phyloP scores from a whole-genome alignment of 2,888 invertebrate species.

The Stenodera caucasica region DNA sequence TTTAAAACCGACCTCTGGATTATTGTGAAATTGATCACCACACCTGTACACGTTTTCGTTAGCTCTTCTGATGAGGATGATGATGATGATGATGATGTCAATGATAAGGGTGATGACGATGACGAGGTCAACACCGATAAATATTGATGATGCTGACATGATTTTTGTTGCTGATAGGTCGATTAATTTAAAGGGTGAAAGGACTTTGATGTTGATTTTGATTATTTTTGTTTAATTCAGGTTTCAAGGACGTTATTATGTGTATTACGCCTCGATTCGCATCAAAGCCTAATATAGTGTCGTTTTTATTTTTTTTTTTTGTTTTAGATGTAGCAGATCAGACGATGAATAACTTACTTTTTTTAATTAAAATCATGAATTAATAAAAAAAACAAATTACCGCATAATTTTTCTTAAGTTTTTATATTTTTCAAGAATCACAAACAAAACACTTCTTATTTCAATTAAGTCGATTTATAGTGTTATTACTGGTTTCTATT shows the following conservation, averaged over 20 bases:
- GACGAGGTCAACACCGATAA: background rate
- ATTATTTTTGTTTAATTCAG: background rate
- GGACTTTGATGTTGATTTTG: no score
- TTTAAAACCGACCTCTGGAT: slow-evolving; percentile 17
- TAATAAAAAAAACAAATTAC: no score
- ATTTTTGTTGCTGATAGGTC: background rate
- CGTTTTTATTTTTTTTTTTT: background rate
- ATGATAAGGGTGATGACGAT: background rate
- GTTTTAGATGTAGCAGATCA: background rate
- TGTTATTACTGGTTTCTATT: no score
- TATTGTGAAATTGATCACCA: slow-evolving; percentile 22
- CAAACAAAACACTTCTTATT: no score
- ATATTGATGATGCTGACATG: slow-evolving; percentile 15
- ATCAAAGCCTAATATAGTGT: slow-evolving; percentile 1
- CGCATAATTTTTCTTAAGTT: no score
- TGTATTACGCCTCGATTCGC: slow-evolving; percentile 2
- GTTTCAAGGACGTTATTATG: background rate
- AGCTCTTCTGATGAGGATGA: background rate
- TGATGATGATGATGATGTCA: no score
- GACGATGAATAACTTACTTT: background rate
- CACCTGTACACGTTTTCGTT: slow-evolving; percentile 23
- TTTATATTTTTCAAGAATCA: no score
- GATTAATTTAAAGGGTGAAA: background rate
- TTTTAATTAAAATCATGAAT: background rate
- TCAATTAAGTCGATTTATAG: no score